A percentile compares a stretch with the other conserved stretches of the same genome.
Evolutionary conservation across 2,113 vertebrate species (phyloP).

Genomic region (Halcyon senegalensis): DNA sequence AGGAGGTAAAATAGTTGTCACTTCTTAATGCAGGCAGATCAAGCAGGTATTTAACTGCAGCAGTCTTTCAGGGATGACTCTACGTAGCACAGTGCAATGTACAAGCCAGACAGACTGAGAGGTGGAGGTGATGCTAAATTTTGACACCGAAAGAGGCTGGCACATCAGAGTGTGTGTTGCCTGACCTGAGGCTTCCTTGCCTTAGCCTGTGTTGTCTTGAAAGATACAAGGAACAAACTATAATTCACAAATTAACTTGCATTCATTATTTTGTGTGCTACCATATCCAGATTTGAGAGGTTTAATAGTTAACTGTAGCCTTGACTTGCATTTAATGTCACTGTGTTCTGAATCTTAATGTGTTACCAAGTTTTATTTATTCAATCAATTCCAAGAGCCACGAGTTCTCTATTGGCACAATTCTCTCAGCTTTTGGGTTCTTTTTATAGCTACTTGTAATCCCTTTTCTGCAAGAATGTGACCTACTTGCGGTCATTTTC

Average conservation of each 20-base stretch:
- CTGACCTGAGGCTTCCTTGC: neutral
- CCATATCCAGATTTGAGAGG: neutral
- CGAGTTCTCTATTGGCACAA: conserved; percentile 37
- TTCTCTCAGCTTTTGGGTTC: conserved; percentile 42
- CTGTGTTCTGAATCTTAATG: conserved; percentile 41
- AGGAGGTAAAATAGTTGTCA: neutral
- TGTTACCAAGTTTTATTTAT: conserved; percentile 18
- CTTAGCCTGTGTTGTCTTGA: neutral
- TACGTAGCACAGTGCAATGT: rapidly evolving
- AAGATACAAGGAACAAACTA: neutral
- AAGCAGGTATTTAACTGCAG: neutral
- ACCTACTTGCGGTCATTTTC: conserved; percentile 54
- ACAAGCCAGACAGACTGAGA: neutral
- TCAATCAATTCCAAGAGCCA: neutral
- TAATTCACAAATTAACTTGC: neutral
- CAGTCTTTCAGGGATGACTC: neutral
- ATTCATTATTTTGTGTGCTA: neutral
- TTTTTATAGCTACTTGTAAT: conserved; percentile 48
- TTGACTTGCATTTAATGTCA: neutral
- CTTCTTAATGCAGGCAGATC: neutral
- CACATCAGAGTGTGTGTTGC: rapidly evolving
- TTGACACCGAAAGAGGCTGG: neutral
- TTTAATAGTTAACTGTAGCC: neutral
- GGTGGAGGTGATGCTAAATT: neutral
- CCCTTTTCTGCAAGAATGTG: conserved; percentile 44